Conservation (phyloP, 2,888 invertebrate species). For the Litoditis marina region DNA sequence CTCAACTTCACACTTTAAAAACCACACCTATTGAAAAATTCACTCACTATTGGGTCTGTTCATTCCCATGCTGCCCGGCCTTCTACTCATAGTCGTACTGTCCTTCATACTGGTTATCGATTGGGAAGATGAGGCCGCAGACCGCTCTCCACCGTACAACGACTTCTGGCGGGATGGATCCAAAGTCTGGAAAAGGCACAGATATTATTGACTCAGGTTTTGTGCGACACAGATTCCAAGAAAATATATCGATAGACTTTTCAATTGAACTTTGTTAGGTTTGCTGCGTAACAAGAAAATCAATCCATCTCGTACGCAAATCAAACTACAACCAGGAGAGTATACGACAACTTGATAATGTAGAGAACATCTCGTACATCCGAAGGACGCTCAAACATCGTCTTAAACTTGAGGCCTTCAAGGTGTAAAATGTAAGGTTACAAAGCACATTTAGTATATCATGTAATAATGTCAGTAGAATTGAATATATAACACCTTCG, state of each 20-base stretch:
- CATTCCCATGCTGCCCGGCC: conserved; percentile 7
- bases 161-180: conserved; percentile 76
- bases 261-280: background rate
- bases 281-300: background rate
- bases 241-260: background rate
- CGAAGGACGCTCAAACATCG: too few relatives aligned
- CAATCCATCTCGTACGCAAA: too few relatives aligned
- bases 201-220: background rate
- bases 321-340: too few relatives aligned
- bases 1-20: background rate
- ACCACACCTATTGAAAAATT: background rate
- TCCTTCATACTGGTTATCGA: conserved; percentile 36
- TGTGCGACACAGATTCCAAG: background rate
- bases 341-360: too few relatives aligned
- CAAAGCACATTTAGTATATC: too few relatives aligned
- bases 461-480: too few relatives aligned
- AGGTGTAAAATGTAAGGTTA: too few relatives aligned
- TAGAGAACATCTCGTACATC: too few relatives aligned
- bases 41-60: conserved; percentile 5
- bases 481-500: too few relatives aligned
- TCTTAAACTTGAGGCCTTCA: too few relatives aligned
- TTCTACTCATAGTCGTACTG: conserved; percentile 12
- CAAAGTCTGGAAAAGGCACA: conserved; percentile 68
- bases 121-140: conserved; percentile 63
- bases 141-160: conserved; percentile 70